Conservation (phyloP, 2,113 vertebrate genomes). For the Myiagra hebetior region DNA sequence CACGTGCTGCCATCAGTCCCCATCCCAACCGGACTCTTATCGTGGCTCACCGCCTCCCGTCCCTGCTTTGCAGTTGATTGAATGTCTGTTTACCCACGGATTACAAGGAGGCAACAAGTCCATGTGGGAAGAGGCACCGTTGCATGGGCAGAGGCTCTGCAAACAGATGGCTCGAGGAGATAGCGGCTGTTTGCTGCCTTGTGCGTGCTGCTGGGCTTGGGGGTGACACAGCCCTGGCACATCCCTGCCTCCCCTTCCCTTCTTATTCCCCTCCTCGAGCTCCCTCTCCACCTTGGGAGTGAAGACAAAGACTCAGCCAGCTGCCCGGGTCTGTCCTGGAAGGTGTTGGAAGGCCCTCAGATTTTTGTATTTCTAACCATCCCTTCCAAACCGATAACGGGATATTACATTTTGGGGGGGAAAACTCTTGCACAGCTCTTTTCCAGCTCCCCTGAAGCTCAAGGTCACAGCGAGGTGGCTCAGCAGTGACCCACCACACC, state of each 20-base stretch:
- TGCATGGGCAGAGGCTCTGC: not conserved
- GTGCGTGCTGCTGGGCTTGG: not conserved
- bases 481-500: not conserved
- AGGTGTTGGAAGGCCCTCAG: not conserved
- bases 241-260: not conserved
- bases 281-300: not conserved
- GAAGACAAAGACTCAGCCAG: not conserved
- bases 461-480: not conserved
- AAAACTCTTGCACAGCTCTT: not conserved
- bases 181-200: not conserved
- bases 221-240: not conserved
- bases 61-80: not conserved
- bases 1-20: not conserved
- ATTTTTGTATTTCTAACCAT: not conserved
- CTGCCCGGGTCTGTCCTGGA: not conserved
- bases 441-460: not conserved
- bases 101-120: conserved; percentile 45
- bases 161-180: conserved; percentile 28
- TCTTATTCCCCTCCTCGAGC: not conserved
- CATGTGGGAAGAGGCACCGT: not conserved
- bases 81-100: conserved; percentile 30
- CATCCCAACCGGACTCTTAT: not conserved
- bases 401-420: rapidly evolving
- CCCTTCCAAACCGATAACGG: rapidly evolving
- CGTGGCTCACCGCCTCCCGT: not conserved